Evolutionary conservation across 2,113 vertebrate genomes (phyloP).

Genomic region (Anoplopoma fimbria): DNA sequence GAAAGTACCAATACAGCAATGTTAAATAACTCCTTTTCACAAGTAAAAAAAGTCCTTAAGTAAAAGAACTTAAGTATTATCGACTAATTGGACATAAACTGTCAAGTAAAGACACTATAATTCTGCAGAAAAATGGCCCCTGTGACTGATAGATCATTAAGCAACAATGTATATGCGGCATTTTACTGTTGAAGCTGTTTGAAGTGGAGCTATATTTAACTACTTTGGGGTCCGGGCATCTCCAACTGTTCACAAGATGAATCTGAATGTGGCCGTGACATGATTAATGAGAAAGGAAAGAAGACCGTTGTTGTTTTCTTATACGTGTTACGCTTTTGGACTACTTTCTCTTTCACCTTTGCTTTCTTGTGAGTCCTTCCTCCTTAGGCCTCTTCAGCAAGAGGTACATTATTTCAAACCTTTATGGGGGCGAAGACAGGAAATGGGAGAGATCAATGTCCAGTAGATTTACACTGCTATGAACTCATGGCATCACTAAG

Average conservation of each 20-base stretch:
- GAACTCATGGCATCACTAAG: neutral
- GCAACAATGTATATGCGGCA: neutral
- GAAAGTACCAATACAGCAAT: neutral
- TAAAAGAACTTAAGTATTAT: neutral
- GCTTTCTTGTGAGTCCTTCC: neutral
- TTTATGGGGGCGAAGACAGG: neutral
- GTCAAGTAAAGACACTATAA: neutral
- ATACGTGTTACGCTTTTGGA: neutral
- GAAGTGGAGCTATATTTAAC: neutral
- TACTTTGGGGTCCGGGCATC: neutral
- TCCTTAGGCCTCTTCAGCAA: neutral
- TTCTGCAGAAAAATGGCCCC: neutral
- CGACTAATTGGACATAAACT: neutral
- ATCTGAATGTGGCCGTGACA: neutral
- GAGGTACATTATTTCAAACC: neutral
- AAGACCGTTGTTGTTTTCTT: neutral
- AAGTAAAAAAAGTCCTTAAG: neutral
- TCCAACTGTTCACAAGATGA: neutral
- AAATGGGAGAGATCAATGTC: neutral
- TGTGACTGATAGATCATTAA: neutral
- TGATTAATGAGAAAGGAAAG: neutral
- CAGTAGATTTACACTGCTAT: slow-evolving; percentile 1
- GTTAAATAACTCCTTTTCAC: neutral
- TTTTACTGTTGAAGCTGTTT: neutral
- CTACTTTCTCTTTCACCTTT: neutral